Conservation (phyloP, 2,113 vertebrate species). For the Gambusia affinis region DNA sequence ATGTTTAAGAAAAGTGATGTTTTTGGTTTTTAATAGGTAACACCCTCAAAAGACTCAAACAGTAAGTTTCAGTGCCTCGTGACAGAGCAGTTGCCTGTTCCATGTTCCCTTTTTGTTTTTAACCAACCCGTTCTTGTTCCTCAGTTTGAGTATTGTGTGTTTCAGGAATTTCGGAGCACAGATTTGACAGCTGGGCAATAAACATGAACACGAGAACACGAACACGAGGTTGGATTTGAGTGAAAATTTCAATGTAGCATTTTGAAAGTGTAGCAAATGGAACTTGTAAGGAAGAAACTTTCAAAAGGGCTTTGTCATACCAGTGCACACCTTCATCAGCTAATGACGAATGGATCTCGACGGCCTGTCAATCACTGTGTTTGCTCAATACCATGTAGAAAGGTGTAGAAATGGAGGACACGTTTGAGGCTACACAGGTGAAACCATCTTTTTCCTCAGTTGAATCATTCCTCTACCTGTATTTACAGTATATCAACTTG, state of each 20-base stretch:
- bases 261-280: slow-evolving; percentile 44
- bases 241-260: slow-evolving; percentile 68
- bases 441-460: slow-evolving; percentile 58
- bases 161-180: slow-evolving; percentile 28
- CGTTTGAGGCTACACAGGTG: slow-evolving; percentile 38
- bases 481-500: slow-evolving; percentile 77
- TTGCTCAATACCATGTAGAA: slow-evolving; percentile 47
- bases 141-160: slow-evolving; percentile 30
- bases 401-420: slow-evolving; percentile 13
- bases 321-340: slow-evolving; percentile 62
- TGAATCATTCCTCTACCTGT: slow-evolving; percentile 68
- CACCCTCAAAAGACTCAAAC: neutral
- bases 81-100: slow-evolving; percentile 14
- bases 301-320: slow-evolving; percentile 74
- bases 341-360: slow-evolving; percentile 47
- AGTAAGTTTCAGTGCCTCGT: slow-evolving; percentile 22
- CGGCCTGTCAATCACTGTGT: slow-evolving; percentile 64
- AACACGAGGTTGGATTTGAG: slow-evolving; percentile 21
- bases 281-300: slow-evolving; percentile 48
- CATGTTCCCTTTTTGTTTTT: slow-evolving; percentile 26
- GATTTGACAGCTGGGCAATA: slow-evolving; percentile 26
- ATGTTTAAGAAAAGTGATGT: slow-evolving; percentile 30
- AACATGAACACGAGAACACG: slow-evolving; percentile 22
- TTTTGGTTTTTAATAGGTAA: neutral
- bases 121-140: slow-evolving; percentile 16